Conservation (phyloP, 2,888 invertebrate species). For the Hirtodrosophila trivittata region DNA sequence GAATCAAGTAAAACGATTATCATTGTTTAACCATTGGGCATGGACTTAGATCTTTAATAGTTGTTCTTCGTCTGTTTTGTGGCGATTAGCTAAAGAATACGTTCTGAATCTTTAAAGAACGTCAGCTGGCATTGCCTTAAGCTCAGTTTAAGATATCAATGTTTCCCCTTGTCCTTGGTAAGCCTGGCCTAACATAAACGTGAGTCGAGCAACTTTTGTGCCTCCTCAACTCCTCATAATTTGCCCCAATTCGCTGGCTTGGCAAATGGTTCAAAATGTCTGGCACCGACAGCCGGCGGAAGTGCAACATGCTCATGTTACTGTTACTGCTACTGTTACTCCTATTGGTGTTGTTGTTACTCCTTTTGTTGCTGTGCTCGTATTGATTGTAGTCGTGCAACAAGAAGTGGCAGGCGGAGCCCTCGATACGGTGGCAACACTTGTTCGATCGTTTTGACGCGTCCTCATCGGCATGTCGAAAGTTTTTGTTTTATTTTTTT, state of each 20-base stretch:
- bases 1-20: slow-evolving; percentile 50
- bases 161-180: slow-evolving; percentile 18
- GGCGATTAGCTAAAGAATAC: too few species aligned
- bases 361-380: slow-evolving; percentile 18
- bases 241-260: slow-evolving; percentile 78
- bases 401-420: slow-evolving; percentile 27
- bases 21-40: slow-evolving; percentile 42
- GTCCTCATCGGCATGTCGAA: slow-evolving; percentile 73
- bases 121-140: too few species aligned
- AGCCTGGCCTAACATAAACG: too few species aligned
- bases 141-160: too few species aligned
- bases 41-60: slow-evolving; percentile 11
- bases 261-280: slow-evolving; percentile 73
- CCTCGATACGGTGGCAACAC: slow-evolving; percentile 41
- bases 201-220: too few species aligned
- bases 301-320: slow-evolving; percentile 77
- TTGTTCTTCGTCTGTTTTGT: slow-evolving; percentile 4
- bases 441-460: slow-evolving; percentile 75
- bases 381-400: slow-evolving; percentile 49
- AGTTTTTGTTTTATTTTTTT: slow-evolving; percentile 33
- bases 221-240: slow-evolving; percentile 60
- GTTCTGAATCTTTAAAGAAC: too few species aligned
- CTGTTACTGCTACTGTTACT: slow-evolving; percentile 38
- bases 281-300: slow-evolving; percentile 73
- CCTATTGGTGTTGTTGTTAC: slow-evolving; percentile 9